phyloP scores from a whole-genome alignment of 2,888 invertebrate species.

The Parnassius mnemosyne region DNA sequence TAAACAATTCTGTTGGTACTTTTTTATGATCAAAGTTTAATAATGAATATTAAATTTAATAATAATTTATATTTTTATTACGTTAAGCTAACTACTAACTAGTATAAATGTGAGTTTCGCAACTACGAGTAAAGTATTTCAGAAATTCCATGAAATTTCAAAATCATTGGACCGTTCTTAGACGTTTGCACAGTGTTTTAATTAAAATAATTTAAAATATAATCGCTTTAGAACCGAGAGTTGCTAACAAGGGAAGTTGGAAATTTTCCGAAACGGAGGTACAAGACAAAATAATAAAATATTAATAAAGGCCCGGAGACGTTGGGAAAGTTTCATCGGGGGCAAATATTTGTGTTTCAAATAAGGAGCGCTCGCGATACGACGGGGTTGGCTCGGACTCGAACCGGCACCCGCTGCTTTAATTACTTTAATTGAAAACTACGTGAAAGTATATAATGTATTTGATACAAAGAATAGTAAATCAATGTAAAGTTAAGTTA shows the following conservation, averaged over 20 bases:
- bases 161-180: conserved; percentile 44
- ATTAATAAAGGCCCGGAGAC: conserved; percentile 78
- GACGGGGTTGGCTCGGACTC: conserved; percentile 55
- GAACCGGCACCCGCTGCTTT: conserved; percentile 40
- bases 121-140: conserved; percentile 37
- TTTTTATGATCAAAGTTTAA: too few relatives aligned
- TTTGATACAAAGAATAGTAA: too few relatives aligned
- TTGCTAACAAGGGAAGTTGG: conserved; percentile 75
- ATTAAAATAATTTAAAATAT: conserved; percentile 80
- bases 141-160: conserved; percentile 51
- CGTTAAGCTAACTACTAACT: conserved; percentile 5
- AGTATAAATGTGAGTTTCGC: conserved; percentile 17
- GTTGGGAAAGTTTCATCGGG: conserved; percentile 72
- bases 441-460: conserved; percentile 21
- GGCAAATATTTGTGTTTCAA: conserved; percentile 79
- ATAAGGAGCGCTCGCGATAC: conserved; percentile 72
- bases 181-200: conserved; percentile 76
- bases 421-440: conserved; percentile 37
- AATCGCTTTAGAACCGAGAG: conserved; percentile 76
- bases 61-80: conserved; percentile 6
- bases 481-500: too few relatives aligned
- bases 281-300: conserved; percentile 81
- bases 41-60: too few relatives aligned
- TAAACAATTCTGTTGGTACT: too few relatives aligned
- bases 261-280: conserved; percentile 62